These are phyloP conservation scores for Pedionomus torquatus DNA, from an alignment of 2,113 vertebrate genomes.

Conservation along the genomic window DNA sequence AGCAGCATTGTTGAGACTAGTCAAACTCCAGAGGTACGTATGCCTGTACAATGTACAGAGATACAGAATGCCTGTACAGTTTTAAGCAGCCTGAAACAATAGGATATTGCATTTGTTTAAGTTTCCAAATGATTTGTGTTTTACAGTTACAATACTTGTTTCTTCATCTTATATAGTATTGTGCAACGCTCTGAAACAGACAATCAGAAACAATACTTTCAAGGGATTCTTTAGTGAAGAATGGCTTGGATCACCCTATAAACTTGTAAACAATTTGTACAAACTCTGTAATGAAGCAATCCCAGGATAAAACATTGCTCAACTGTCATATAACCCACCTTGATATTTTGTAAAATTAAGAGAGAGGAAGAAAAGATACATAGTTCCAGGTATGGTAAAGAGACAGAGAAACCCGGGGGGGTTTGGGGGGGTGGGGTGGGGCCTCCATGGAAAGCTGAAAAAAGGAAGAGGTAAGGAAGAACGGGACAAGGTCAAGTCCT, in stretches of 20 bases:
- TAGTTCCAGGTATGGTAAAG: not conserved
- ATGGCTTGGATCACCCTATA: not conserved
- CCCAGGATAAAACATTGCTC: not conserved
- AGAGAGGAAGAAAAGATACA: not conserved
- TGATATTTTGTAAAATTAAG: not conserved
- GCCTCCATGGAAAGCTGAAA: not conserved
- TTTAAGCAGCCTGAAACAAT: constrained; percentile 1
- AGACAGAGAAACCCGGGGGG: not conserved
- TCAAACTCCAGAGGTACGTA: not conserved
- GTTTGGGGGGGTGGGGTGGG: not conserved
- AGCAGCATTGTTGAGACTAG: not conserved
- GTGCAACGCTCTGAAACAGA: constrained; percentile 4
- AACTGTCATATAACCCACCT: not conserved
- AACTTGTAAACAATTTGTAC: not conserved
- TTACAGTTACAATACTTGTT: not conserved
- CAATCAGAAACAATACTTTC: constrained; percentile 9
- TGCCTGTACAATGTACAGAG: not conserved
- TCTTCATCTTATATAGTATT: not conserved
- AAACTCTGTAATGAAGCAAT: not conserved
- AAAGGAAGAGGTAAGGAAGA: not conserved
- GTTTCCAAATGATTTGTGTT: not conserved
- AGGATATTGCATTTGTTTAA: not conserved
- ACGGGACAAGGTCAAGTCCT: not conserved
- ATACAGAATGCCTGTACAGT: not conserved
- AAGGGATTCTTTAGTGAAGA: not conserved